These are phyloP conservation scores for Nemotelus pantherinus DNA, from an alignment of 2,888 invertebrate species.

Conservation along the genomic window DNA sequence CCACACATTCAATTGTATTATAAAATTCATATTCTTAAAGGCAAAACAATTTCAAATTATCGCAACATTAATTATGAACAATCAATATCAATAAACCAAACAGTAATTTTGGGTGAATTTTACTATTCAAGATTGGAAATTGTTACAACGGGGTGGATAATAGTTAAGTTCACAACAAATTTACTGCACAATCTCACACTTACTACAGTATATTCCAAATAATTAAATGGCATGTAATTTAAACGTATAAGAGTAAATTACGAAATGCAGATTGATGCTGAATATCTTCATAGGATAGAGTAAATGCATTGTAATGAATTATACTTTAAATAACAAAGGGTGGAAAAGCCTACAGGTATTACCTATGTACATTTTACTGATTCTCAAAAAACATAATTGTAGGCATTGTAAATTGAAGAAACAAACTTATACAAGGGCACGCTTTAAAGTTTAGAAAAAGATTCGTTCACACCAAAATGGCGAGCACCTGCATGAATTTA, in stretches of 20 bases:
- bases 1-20: conserved; percentile 26
- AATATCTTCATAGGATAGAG: conserved; percentile 28
- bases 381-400: too few species aligned
- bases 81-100: conserved; percentile 47
- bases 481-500: too few species aligned
- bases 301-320: not conserved
- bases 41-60: conserved; percentile 32
- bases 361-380: too few species aligned
- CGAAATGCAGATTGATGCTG: conserved; percentile 48
- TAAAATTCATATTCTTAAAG: conserved; percentile 43
- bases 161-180: conserved; percentile 40
- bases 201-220: conserved; percentile 33
- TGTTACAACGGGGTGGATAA: conserved; percentile 15
- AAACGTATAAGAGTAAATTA: conserved; percentile 36
- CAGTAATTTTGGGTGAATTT: conserved; percentile 46
- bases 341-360: not conserved
- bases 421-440: too few species aligned
- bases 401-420: too few species aligned
- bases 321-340: not conserved
- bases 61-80: conserved; percentile 15
- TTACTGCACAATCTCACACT: conserved; percentile 43
- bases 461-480: too few species aligned
- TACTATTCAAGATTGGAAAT: conserved; percentile 17
- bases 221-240: conserved; percentile 29
- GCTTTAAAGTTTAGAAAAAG: too few species aligned